Evolutionary conservation across 2,888 invertebrate genomes (phyloP).

Genomic region (Hypomecis punctinalis): DNA sequence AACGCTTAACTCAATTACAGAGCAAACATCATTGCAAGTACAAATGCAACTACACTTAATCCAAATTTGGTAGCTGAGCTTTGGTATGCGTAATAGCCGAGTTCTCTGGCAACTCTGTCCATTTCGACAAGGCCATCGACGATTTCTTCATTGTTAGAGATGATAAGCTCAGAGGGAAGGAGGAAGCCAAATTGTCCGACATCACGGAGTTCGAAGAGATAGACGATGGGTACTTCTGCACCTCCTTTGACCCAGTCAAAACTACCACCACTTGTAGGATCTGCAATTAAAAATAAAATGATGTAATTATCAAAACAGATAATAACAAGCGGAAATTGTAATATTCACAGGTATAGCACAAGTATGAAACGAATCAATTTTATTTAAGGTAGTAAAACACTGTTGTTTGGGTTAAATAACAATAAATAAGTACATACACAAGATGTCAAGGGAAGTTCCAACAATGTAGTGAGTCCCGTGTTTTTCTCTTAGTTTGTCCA

Average conservation of each 20-base stretch:
- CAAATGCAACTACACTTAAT: constrained; percentile 43
- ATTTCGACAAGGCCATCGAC: constrained; percentile 83
- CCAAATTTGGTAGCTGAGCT: constrained; percentile 43
- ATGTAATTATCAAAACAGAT: too few species aligned
- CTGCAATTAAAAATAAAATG: constrained; percentile 54
- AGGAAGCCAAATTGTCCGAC: constrained; percentile 84
- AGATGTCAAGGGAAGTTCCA: constrained; percentile 71
- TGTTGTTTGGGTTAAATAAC: too few species aligned
- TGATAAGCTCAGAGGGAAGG: constrained; percentile 81
- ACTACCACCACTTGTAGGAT: constrained; percentile 76
- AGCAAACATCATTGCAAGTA: constrained; percentile 38
- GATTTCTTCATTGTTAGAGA: constrained; percentile 85
- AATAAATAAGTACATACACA: constrained; percentile 69
- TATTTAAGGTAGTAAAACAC: too few species aligned
- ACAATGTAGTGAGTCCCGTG: constrained; percentile 65
- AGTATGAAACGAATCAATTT: too few species aligned
- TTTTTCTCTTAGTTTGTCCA: constrained; percentile 57
- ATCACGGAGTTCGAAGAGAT: constrained; percentile 86
- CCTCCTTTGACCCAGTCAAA: constrained; percentile 86
- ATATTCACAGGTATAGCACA: too few species aligned
- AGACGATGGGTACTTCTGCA: constrained; percentile 81
- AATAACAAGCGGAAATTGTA: too few species aligned
- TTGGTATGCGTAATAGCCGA: constrained; percentile 62
- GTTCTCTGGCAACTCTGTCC: constrained; percentile 63
- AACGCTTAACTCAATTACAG: constrained; percentile 36